Evolutionary conservation across 35 echinoderm and acorn worm species (phyloP).

Genomic region (Lytechinus pictus): DNA sequence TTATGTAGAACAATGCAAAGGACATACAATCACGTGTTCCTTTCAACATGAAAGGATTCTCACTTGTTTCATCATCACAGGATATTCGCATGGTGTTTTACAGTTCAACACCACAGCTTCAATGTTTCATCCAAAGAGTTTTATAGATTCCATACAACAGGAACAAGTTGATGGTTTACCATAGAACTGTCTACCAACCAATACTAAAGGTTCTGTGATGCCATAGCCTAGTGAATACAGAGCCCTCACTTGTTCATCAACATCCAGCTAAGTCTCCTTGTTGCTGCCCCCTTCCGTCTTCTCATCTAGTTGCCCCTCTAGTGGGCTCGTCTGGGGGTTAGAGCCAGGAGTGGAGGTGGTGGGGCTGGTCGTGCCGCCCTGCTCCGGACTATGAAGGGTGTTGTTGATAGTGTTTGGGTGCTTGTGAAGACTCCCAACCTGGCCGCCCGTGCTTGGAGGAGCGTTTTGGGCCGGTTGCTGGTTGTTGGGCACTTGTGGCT

Average conservation of each 20-base stretch:
- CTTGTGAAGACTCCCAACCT: conserved; percentile 61
- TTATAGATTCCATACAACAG: not conserved
- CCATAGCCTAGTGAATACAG: not conserved
- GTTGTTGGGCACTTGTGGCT: conserved; percentile 86
- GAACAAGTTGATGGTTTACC: not conserved
- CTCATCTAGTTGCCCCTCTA: not conserved
- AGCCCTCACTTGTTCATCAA: not conserved
- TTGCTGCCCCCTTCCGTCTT: conserved; percentile 36
- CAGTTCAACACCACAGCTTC: no score
- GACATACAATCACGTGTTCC: no score
- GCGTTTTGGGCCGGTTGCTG: conserved; percentile 59
- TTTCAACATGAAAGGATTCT: no score
- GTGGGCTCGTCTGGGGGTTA: not conserved
- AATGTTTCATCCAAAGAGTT: no score
- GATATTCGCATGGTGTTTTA: no score
- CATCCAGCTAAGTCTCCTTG: conserved; percentile 42
- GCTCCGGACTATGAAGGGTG: conserved; percentile 79
- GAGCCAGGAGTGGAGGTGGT: not conserved
- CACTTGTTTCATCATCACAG: no score
- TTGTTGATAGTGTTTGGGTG: conserved; percentile 98
- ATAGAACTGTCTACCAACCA: no score
- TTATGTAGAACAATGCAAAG: no score
- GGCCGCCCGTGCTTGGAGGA: conserved; percentile 29
- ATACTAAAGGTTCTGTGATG: no score
- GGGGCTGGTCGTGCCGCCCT: conserved; percentile 2